These are phyloP conservation scores for Damaliscus lunatus DNA, from an alignment of 2,113 vertebrate species.

Conservation along the genomic window DNA sequence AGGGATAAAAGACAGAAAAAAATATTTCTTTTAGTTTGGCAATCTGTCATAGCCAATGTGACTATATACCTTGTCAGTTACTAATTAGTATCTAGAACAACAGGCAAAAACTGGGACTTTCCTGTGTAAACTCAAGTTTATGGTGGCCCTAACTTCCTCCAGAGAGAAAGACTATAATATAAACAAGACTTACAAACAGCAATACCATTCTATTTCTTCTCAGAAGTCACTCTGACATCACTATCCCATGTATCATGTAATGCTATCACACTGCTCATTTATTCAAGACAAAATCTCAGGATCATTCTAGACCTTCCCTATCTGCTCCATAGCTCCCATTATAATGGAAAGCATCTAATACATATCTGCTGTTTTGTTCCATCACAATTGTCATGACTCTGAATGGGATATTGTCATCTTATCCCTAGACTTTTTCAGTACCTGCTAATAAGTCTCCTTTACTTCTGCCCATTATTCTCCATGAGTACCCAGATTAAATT, in stretches of 20 bases:
- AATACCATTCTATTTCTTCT: neutral
- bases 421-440: neutral
- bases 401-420: neutral
- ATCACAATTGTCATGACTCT: neutral
- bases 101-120: neutral
- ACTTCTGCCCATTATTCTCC: neutral
- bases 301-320: neutral
- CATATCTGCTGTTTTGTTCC: neutral
- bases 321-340: neutral
- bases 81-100: neutral
- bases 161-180: neutral
- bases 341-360: neutral
- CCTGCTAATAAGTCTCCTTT: neutral
- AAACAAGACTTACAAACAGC: neutral
- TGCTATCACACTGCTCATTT: neutral
- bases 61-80: neutral
- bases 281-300: neutral
- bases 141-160: neutral
- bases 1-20: neutral
- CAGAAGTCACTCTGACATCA: neutral
- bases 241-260: neutral
- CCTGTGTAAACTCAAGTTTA: neutral
- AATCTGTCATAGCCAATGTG: neutral
- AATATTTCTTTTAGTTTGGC: neutral
- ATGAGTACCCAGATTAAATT: neutral